These are phyloP conservation scores for Liodrosophila aerea DNA, from an alignment of 2,888 invertebrate species.

Conservation along the genomic window DNA sequence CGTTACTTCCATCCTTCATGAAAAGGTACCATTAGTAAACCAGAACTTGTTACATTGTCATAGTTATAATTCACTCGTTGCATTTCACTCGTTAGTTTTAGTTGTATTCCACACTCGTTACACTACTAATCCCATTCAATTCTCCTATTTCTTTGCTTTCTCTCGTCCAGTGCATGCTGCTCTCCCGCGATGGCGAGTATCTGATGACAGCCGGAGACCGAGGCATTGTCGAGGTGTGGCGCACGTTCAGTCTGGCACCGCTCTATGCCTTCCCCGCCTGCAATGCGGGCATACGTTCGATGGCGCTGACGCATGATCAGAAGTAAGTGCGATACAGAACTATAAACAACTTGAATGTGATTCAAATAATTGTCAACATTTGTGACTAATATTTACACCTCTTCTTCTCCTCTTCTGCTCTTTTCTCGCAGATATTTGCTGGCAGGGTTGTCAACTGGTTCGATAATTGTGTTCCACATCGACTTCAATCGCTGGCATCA, in stretches of 20 bases:
- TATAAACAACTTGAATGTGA: too few relatives aligned
- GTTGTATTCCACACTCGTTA: not conserved
- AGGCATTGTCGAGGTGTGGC: conserved; percentile 99
- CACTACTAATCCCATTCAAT: conserved; percentile 2
- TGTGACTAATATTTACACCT: too few relatives aligned
- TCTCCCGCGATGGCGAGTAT: conserved; percentile 99
- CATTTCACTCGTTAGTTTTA: not conserved
- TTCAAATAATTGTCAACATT: too few relatives aligned
- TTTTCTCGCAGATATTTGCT: conserved; percentile 90
- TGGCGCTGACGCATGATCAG: conserved; percentile 99
- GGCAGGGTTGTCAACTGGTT: conserved; percentile 98
- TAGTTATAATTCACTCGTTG: not conserved
- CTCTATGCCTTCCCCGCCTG: conserved; percentile 99
- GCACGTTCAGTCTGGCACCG: conserved; percentile 97
- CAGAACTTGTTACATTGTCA: too few relatives aligned
- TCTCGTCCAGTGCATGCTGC: conserved; percentile 89
- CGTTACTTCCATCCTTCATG: too few relatives aligned
- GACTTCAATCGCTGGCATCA: conserved; percentile 99
- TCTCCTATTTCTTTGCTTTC: not conserved
- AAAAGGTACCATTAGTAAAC: too few relatives aligned
- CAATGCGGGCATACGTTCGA: conserved; percentile 95
- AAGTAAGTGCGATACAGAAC: conserved; percentile 86
- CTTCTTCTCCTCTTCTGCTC: not conserved
- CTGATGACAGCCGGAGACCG: conserved; percentile 98
- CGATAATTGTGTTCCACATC: conserved; percentile 99